Conservation (phyloP, 2,888 invertebrate genomes). For the Amiota communis region DNA sequence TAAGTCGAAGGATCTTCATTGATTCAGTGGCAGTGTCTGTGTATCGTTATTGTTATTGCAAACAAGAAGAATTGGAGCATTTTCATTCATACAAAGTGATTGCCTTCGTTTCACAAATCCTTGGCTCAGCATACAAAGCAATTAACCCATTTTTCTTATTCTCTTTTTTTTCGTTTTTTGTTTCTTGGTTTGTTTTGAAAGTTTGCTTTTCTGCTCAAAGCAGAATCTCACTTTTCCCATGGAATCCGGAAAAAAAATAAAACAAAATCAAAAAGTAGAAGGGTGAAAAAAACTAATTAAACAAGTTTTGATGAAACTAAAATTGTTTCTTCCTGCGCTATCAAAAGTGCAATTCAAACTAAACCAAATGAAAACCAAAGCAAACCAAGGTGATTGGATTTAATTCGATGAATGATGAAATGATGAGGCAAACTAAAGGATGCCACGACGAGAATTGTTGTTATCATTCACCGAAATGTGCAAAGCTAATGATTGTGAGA, state of each 20-base stretch:
- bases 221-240: neutral
- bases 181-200: slow-evolving; percentile 43
- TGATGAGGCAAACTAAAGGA: too few species aligned
- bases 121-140: slow-evolving; percentile 47
- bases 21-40: too few species aligned
- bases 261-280: neutral
- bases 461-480: too few species aligned
- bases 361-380: neutral
- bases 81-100: slow-evolving; percentile 11
- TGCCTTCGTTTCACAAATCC: neutral
- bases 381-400: neutral
- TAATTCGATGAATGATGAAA: neutral
- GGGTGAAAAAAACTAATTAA: slow-evolving; percentile 61
- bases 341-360: slow-evolving; percentile 61
- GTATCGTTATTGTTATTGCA: too few species aligned
- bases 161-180: too few species aligned
- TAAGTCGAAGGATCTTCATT: too few species aligned
- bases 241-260: neutral
- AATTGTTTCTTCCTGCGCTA: slow-evolving; percentile 49
- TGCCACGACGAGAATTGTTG: too few species aligned
- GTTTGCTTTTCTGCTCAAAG: slow-evolving; percentile 53
- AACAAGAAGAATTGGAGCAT: too few species aligned
- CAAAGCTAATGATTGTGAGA: too few species aligned
- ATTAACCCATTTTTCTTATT: slow-evolving; percentile 55
- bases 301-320: slow-evolving; percentile 50